Evolutionary conservation across 2,113 vertebrate species (phyloP), one percentile per base, ranked within the genome.

Genomic region (Gobiocypris rarus): DNA sequence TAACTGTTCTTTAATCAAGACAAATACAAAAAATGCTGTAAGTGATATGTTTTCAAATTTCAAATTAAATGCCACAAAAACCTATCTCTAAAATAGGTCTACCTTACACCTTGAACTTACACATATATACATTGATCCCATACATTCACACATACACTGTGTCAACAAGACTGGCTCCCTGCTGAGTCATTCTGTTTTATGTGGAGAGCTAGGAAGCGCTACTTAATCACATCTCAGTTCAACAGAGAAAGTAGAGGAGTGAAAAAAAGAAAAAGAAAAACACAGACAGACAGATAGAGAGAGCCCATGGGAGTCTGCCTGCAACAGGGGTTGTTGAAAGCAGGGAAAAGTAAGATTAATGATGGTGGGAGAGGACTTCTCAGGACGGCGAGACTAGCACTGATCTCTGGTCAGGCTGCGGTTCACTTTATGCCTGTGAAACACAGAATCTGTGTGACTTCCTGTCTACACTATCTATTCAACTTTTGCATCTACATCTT

Each of bases 331-430:
- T 48, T 50, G 78, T 52, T 67, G 78, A 80, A 82, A 82, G 80
- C 28, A 26, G 31, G 31, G 80, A 82, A 69, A 81, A 82, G 80
- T 70, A 82, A 70, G 80, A 82, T 82, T 69, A 82, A 82, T 82
- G 80, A 82, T 82, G 48, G 80, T 70, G 28, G 45, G 31, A 56
- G 63, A 82, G 80, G 50, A 82, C 50, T 59, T 77, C 54, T 77
- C 75, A 15, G 31, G 75, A 58, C 0, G 34, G 31, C 0, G n/a
- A 77, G 52, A 59, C 19, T 70, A 45, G 54, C 61, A 69, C 78
- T 69, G 61, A 69, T 81, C 45, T 69, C 78, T 15, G 45, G 26
- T 69, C 78, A 52, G 77, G 15, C 26, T 2, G 48, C 0, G 31
- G 11, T 56, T 69, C 48, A 10, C 7, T 71, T 54, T 26, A 54